Base-by-base conservation (phyloP, 2,888 invertebrate genomes). In the Synergus japonicus region DNA sequence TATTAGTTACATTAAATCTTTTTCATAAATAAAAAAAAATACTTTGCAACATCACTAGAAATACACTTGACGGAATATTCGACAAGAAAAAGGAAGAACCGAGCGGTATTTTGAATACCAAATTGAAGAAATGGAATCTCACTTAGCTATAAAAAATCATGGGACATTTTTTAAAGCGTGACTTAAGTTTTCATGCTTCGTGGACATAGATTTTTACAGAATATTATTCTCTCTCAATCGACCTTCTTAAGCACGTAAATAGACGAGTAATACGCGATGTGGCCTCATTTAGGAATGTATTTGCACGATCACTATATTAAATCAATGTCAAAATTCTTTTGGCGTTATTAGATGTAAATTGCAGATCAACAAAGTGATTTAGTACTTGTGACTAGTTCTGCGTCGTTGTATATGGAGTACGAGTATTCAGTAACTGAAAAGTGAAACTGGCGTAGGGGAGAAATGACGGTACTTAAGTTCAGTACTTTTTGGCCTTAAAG, bases 1-100 rank as follows among this genome's bases (percentile, higher is more conserved):
- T 58, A 76, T 76, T 79, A 66, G 78, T 83, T 67, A 63, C 78
- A 82, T 79, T 79, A 81, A 58, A 54, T 78, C 44, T 65, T 46
- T 79, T 15, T 7, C 15, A 15, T 9, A 15, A 37, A 66, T 58
- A 41, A n/a, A 43, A 66, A 29, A 29, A 29, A 29, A 29, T 41
- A 37, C n/a, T 29, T 41, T 66, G 41, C n/a, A 66, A 43, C 10
- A 60, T 60, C n/a, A 54, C 9, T 66, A 66, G 66, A 66, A n/a
- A n/a, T 2, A 43, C 15, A n/a, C n/a, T 41, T 66, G 5, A 66
- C 43, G 15, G 41, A 43, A 41, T 41, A 43, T 15, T n/a, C 22
- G 60, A 4, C 5, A 60, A 60, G 10, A 60, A 60, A 10, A 58
- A 18, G 58, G 60, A 29, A 29, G 22, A 60, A 12, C 60, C 2